Percentiles rank a stretch among this genome's conserved stretches.
Evolutionary conservation across 2,113 vertebrate genomes (phyloP).

Genomic region (Symphodus melops): DNA sequence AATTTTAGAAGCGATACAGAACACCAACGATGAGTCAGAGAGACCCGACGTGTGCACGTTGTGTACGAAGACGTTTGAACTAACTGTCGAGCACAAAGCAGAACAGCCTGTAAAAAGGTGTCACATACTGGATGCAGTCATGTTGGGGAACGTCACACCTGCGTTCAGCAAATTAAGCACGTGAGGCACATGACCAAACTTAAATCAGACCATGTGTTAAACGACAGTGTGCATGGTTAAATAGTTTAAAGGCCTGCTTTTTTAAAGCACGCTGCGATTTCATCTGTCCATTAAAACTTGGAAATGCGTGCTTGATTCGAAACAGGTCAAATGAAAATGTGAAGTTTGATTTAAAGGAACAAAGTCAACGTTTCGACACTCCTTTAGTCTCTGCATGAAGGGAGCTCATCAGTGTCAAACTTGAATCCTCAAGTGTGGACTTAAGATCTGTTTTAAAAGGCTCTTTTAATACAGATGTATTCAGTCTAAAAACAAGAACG

Average conservation of each 20-base stretch:
- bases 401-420: too few relatives aligned
- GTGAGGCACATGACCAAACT: constrained; percentile 9
- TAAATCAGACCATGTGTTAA: constrained; percentile 22
- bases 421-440: too few relatives aligned
- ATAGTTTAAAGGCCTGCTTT: background rate
- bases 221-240: background rate
- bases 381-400: too few relatives aligned
- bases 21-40: background rate
- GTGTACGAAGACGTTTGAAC: too few relatives aligned
- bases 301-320: too few relatives aligned
- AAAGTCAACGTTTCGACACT: too few relatives aligned
- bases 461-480: too few relatives aligned
- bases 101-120: constrained; percentile 21
- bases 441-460: too few relatives aligned
- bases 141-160: constrained; percentile 17
- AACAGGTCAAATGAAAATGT: too few relatives aligned
- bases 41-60: background rate
- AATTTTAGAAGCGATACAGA: background rate
- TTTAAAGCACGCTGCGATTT: background rate
- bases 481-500: too few relatives aligned
- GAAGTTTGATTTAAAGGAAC: too few relatives aligned
- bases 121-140: constrained; percentile 7
- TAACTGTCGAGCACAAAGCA: background rate
- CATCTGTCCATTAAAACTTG: background rate
- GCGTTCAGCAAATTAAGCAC: constrained; percentile 1